Conservation (phyloP, 1,140 invertebrate genomes). For the Propsilocerus akamusi region DNA sequence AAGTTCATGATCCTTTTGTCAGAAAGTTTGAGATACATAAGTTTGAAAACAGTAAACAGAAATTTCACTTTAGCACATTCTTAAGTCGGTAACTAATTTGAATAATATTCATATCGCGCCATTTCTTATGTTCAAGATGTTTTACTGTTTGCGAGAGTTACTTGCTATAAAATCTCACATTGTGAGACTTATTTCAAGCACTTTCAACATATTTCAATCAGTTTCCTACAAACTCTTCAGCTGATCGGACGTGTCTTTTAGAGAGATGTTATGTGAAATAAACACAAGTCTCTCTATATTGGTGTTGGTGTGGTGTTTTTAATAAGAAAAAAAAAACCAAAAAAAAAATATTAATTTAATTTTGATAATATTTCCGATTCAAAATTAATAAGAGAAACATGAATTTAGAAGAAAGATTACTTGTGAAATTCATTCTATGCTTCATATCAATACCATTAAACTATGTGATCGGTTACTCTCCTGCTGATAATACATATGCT, state of each 20-base stretch:
- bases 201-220: not conserved
- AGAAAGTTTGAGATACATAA: too few species aligned
- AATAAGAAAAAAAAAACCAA: not conserved
- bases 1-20: too few species aligned
- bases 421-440: not conserved
- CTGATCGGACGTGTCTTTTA: not conserved
- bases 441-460: not conserved
- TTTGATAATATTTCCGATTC: not conserved
- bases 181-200: too few species aligned
- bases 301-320: not conserved
- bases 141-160: too few species aligned
- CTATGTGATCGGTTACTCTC: not conserved
- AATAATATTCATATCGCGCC: too few species aligned
- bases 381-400: not conserved
- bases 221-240: not conserved
- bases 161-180: too few species aligned
- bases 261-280: not conserved
- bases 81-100: too few species aligned
- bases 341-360: not conserved
- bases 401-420: not conserved
- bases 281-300: not conserved
- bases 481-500: not conserved
- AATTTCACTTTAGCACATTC: too few species aligned
- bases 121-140: too few species aligned
- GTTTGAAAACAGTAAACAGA: too few species aligned